Conservation (phyloP, 2,888 invertebrate species). For the Hanleya hanleyi region DNA sequence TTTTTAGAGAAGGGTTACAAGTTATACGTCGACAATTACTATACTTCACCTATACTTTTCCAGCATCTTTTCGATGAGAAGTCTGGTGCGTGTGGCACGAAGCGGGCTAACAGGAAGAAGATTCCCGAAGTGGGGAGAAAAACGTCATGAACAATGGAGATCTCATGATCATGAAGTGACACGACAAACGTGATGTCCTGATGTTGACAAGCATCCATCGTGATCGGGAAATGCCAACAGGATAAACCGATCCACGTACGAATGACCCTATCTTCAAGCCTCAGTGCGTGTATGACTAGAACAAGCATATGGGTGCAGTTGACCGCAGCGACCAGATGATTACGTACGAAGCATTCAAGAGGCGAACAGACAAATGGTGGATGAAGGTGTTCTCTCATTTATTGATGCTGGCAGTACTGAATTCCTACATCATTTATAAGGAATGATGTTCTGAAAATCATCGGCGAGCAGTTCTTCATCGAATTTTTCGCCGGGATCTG, state of each 20-base stretch:
- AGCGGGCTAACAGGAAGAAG: conserved; percentile 20
- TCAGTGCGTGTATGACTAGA: conserved; percentile 26
- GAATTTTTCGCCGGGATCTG: conserved; percentile 12
- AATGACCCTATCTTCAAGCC: conserved; percentile 23
- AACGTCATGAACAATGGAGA: conserved; percentile 10
- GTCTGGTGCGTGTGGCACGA: conserved; percentile 30
- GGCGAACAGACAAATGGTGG: conserved; percentile 40
- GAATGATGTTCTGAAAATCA: neutral
- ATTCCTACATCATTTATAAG: conserved; percentile 33
- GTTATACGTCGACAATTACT: conserved; percentile 26
- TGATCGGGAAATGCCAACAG: conserved; percentile 14
- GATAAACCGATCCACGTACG: conserved; percentile 15
- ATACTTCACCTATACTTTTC: conserved; percentile 26
- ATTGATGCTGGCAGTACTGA: conserved; percentile 20
- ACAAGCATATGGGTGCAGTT: conserved; percentile 40
- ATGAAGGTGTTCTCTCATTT: conserved; percentile 38
- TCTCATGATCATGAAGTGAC: conserved; percentile 19
- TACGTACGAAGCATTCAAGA: conserved; percentile 27
- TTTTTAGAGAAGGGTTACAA: conserved; percentile 16
- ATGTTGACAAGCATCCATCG: conserved; percentile 31
- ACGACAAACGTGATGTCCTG: conserved; percentile 30
- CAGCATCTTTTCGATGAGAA: conserved; percentile 13
- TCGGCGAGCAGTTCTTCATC: conserved; percentile 8
- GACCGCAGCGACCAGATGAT: conserved; percentile 38
- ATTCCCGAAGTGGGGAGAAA: conserved; percentile 29